Evolutionary conservation across 2,797 vertebrate species (phyloP), one percentile per base, ranked within the genome.

Genomic region (Malurus splendens): DNA sequence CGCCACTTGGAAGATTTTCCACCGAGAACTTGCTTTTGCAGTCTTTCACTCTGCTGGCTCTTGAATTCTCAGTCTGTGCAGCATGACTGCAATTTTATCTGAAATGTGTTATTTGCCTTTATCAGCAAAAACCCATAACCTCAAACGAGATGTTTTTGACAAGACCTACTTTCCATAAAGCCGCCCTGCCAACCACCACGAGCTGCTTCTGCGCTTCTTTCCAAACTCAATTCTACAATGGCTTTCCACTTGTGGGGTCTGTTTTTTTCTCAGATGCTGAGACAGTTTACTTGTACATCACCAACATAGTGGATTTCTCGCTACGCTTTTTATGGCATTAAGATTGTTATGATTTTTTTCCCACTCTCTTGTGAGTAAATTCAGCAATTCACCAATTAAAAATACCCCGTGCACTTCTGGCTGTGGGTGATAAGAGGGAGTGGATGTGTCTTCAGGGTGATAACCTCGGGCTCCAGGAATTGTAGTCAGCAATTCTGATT

Each of bases 221-320:
- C 77, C 39, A 42, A 59, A 32, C 55, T 25, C 20, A 50, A 5
- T 39, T 47, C 56, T 50, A 14, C 14, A 1, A 0, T 5, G 36
- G 28, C 27, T 86, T 56, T 72, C 27, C 52, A 80, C 45, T 72
- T 9, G 20, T 39, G 56, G 13, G 12, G 0, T 2, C 25, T 36
- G 36, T 54, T 59, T 64, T 48, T 80, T 16, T 4, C 28, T 88
- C 62, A 36, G 47, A 50, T 42, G 38, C 67, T 18, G 5, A 28
- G 10, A 17, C 78, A 48, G 19, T 41, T 68, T 22, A 28, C 54
- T 56, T 41, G 51, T 13, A 23, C 0, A 0, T n/a, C 24, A 38
- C 56, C 38, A 23, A 6, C 38, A 18, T 0, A 0, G 18, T 0
- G 19, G 41, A 48, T 67, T 88, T 45, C 79, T 38, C 7, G 0